Conservation (phyloP, 2,797 vertebrate species). For the Gorsachius magnificus region DNA sequence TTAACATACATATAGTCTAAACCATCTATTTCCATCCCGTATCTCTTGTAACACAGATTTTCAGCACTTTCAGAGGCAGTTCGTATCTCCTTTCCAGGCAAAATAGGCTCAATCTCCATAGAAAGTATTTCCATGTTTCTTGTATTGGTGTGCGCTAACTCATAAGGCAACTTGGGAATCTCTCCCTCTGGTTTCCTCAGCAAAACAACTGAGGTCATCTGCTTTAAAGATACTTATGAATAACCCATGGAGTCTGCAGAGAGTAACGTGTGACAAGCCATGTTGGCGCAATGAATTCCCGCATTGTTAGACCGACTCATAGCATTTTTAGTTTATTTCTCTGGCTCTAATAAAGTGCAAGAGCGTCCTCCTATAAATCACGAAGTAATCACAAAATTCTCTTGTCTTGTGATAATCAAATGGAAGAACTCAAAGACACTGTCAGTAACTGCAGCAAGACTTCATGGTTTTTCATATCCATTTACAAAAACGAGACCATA, state of each 20-base stretch:
- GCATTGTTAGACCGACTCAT: constrained; percentile 46
- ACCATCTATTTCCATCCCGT: constrained; percentile 77
- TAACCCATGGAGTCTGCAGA: constrained; percentile 49
- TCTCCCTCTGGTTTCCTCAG: constrained; percentile 1
- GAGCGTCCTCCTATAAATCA: constrained; percentile 19
- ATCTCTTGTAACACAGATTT: neutral
- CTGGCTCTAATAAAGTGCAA: constrained; percentile 52
- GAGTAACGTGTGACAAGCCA: constrained; percentile 56
- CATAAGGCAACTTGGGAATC: neutral
- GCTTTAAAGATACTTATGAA: constrained; percentile 53
- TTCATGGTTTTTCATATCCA: neutral
- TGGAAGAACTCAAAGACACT: neutral
- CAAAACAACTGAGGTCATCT: constrained; percentile 63
- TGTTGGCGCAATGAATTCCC: constrained; percentile 58
- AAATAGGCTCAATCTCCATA: neutral
- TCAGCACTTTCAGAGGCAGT: neutral
- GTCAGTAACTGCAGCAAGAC: neutral
- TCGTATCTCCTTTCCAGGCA: neutral
- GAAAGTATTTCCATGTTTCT: neutral
- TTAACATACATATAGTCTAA: constrained; percentile 84
- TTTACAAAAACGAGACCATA: neutral
- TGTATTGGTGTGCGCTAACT: neutral
- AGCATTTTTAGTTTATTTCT: constrained; percentile 54
- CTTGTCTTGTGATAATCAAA: constrained; percentile 53
- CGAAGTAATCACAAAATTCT: neutral